phyloP scores from a whole-genome alignment of 2,113 vertebrate species.

The Trichechus manatus region DNA sequence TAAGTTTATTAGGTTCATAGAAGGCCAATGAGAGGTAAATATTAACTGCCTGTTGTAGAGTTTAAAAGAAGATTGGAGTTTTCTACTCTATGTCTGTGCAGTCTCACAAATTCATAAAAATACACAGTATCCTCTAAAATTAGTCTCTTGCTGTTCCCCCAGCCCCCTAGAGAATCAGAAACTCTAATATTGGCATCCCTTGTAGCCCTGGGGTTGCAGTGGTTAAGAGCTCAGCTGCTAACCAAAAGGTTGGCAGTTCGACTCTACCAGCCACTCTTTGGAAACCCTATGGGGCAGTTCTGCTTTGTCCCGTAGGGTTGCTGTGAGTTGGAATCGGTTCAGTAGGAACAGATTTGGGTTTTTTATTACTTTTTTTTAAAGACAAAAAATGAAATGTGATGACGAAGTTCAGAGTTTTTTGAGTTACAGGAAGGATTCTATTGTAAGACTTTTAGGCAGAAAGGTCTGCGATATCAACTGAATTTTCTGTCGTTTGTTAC shows the following conservation, averaged over 20 bases:
- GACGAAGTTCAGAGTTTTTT: slow-evolving; percentile 53
- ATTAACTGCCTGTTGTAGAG: not conserved
- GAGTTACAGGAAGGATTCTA: slow-evolving; percentile 51
- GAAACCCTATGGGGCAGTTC: no score
- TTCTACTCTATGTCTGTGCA: not conserved
- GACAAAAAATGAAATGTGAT: slow-evolving; percentile 62
- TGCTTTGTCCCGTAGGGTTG: no score
- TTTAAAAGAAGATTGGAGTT: not conserved
- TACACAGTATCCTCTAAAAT: not conserved
- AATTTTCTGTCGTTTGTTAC: slow-evolving; percentile 63
- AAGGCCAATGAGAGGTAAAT: not conserved
- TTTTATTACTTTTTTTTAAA: not conserved
- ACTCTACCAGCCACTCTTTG: no score
- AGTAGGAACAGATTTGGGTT: no score
- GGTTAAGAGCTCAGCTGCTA: no score
- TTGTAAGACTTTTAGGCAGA: slow-evolving; percentile 52
- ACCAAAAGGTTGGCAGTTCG: no score
- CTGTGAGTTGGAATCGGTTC: no score
- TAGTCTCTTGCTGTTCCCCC: not conserved
- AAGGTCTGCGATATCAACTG: not conserved
- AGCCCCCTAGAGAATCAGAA: not conserved
- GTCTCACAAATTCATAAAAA: slow-evolving; percentile 35
- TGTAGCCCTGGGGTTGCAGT: not conserved
- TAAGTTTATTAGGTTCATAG: not conserved
- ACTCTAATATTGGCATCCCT: slow-evolving; percentile 35